phyloP scores from a whole-genome alignment of 1,140 invertebrate genomes.

The Panagrolaimus sp. region DNA sequence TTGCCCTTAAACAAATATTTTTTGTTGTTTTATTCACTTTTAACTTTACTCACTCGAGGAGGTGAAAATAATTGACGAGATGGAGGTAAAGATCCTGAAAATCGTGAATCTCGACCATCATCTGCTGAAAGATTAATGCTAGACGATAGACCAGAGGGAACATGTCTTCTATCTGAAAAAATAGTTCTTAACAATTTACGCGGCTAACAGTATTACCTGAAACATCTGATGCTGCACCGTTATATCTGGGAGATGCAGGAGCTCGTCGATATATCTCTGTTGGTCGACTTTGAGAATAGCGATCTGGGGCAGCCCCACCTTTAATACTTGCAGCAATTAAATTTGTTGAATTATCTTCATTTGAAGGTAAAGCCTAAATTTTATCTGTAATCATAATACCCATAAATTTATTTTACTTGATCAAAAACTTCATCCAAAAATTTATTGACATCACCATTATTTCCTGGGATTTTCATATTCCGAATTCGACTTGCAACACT shows the following conservation, averaged over 20 bases:
- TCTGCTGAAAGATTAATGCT: neutral
- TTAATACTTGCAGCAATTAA: constrained; percentile 33
- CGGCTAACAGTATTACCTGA: no score
- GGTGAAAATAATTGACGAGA: no score
- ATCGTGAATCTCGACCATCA: constrained; percentile 4
- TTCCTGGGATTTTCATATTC: constrained; percentile 27
- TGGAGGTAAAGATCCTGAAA: neutral
- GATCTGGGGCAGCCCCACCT: constrained; percentile 15
- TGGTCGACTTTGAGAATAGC: neutral
- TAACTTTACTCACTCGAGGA: no score
- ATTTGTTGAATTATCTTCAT: neutral
- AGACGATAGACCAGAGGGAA: neutral
- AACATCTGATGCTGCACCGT: neutral
- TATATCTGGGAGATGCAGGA: constrained; percentile 1
- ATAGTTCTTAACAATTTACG: no score
- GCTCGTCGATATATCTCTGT: neutral
- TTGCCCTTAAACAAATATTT: neutral
- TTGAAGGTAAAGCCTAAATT: constrained; percentile 19
- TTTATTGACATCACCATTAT: constrained; percentile 22
- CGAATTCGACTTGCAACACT: constrained; percentile 23
- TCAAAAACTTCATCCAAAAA: constrained; percentile 33
- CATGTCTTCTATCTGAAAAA: neutral
- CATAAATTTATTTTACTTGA: neutral
- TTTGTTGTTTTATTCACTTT: neutral
- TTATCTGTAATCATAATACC: neutral